Conservation (phyloP, 2,888 invertebrate genomes). For the Oscheius onirici region DNA sequence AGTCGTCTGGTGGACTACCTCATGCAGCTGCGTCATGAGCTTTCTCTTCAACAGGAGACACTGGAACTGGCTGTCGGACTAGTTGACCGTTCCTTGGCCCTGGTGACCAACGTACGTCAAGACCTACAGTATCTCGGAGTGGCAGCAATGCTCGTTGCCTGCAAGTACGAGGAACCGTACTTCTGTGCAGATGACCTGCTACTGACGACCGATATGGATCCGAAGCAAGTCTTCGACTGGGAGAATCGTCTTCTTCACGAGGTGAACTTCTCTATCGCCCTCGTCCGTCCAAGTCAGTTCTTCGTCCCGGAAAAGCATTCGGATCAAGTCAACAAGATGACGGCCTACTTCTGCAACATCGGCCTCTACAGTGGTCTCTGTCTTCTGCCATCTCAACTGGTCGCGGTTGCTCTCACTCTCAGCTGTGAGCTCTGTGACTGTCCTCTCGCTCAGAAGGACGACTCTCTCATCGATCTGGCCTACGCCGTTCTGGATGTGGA, state of each 20-base stretch:
- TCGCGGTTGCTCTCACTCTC: not conserved
- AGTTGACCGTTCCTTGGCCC: not conserved
- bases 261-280: not conserved
- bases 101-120: not conserved
- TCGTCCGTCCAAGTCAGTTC: not conserved
- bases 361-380: not conserved
- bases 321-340: not conserved
- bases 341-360: not conserved
- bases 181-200: not conserved
- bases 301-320: not conserved
- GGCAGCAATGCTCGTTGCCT: not conserved
- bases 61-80: conserved; percentile 7
- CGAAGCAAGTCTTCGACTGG: not conserved
- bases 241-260: not conserved
- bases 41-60: conserved; percentile 7
- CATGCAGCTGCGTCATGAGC: not conserved
- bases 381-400: not conserved
- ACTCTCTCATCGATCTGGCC: not conserved
- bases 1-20: conserved; percentile 1
- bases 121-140: conserved; percentile 2
- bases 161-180: conserved; percentile 7
- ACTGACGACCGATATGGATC: not conserved
- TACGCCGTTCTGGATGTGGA: not conserved
- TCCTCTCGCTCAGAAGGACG: not conserved
- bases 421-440: not conserved